Evolutionary conservation across 2,888 invertebrate genomes (phyloP).

Genomic region (Venustoraphidia nigricollis): DNA sequence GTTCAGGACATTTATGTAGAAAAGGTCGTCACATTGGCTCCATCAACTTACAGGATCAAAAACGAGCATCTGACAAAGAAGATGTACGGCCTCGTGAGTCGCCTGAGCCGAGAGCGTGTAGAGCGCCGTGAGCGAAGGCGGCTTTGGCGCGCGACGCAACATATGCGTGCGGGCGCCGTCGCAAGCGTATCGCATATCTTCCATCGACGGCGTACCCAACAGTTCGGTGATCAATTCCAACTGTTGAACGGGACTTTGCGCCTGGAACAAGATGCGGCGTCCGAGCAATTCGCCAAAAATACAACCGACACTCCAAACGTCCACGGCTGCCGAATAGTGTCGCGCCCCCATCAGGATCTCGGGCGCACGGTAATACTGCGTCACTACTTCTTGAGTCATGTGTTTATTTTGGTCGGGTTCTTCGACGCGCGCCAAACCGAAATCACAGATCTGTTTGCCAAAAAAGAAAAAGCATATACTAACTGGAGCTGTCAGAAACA

Average conservation of each 20-base stretch:
- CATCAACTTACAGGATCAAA: conserved; percentile 82
- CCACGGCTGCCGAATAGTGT: conserved; percentile 92
- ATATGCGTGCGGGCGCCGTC: conserved; percentile 89
- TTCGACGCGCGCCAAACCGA: conserved; percentile 94
- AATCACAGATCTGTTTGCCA: conserved; percentile 81
- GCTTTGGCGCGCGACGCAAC: conserved; percentile 73
- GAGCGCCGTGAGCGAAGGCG: conserved; percentile 73
- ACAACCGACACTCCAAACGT: conserved; percentile 99
- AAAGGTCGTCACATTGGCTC: background rate
- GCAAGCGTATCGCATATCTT: conserved; percentile 95
- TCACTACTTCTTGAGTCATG: conserved; percentile 99
- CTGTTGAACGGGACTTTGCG: conserved; percentile 93
- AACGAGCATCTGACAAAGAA: conserved; percentile 92
- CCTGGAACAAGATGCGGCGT: conserved; percentile 92
- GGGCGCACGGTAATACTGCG: conserved; percentile 98
- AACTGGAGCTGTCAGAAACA: background rate
- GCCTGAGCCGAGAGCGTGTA: conserved; percentile 83
- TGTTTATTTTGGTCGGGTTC: conserved; percentile 85
- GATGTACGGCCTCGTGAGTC: conserved; percentile 95
- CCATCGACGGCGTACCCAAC: conserved; percentile 85
- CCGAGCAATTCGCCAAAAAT: conserved; percentile 97
- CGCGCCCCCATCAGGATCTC: conserved; percentile 98
- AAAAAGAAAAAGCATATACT: conserved; percentile 5
- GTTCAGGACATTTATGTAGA: too few species aligned
- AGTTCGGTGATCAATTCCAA: conserved; percentile 95